Conservation (phyloP, 2,888 invertebrate species). For the Aleiodes testaceus region DNA sequence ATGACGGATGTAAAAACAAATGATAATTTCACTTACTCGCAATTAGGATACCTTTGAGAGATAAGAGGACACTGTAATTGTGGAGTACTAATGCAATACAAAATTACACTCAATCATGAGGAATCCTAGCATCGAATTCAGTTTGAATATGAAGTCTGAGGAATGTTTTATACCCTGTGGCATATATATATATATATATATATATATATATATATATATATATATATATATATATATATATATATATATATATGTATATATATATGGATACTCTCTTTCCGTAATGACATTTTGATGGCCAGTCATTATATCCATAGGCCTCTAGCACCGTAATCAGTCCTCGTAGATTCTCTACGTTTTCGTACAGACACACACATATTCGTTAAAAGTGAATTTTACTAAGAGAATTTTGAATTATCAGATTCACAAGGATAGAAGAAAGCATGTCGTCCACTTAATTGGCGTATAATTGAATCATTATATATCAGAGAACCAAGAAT, state of each 20-base stretch:
- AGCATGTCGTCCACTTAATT: too few relatives aligned
- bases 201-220: too few relatives aligned
- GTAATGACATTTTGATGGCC: conserved; percentile 57
- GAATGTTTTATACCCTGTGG: conserved; percentile 38
- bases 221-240: conserved; percentile 8
- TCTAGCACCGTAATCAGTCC: conserved; percentile 49
- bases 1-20: conserved; percentile 28
- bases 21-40: conserved; percentile 37
- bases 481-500: too few relatives aligned
- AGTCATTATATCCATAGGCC: conserved; percentile 52
- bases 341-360: conserved; percentile 44
- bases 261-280: conserved; percentile 38
- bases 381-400: conserved; percentile 25
- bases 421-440: too few relatives aligned
- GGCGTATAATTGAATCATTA: too few relatives aligned
- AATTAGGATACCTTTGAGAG: conserved; percentile 51
- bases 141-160: conserved; percentile 36
- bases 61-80: conserved; percentile 52
- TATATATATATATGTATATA: background rate
- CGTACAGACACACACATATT: conserved; percentile 15
- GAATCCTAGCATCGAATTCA: conserved; percentile 43
- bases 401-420: background rate
- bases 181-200: conserved; percentile 14
- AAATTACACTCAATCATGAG: conserved; percentile 52
- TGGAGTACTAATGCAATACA: conserved; percentile 52